Evolutionary conservation across 2,113 vertebrate species (phyloP).

Genomic region (Brachirus orientalis): DNA sequence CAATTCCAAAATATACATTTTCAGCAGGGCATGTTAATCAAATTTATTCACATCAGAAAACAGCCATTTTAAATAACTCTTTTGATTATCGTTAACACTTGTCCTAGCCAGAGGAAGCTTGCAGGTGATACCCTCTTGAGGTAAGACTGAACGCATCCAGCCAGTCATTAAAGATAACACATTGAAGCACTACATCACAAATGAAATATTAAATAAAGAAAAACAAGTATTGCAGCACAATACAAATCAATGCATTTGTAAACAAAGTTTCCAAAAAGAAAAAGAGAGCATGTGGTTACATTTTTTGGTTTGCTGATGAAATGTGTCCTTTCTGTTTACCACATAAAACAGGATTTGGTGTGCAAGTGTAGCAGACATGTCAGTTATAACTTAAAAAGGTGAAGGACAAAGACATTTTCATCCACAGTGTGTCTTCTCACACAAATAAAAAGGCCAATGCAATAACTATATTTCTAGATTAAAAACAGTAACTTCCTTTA

Average conservation of each 20-base stretch:
- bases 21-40: constrained; percentile 76
- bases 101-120: constrained; percentile 73
- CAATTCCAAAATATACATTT: constrained; percentile 82
- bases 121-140: constrained; percentile 56
- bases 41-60: constrained; percentile 67
- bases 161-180: constrained; percentile 29
- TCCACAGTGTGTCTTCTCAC: constrained; percentile 3
- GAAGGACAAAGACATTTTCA: constrained; percentile 17
- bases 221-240: constrained; percentile 51
- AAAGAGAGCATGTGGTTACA: constrained; percentile 54
- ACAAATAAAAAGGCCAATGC: constrained; percentile 28
- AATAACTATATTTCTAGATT: neutral
- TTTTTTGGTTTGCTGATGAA: constrained; percentile 65
- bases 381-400: constrained; percentile 41
- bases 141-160: constrained; percentile 65
- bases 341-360: constrained; percentile 62
- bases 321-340: constrained; percentile 32
- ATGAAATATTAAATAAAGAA: constrained; percentile 69
- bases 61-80: constrained; percentile 57
- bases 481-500: constrained; percentile 14
- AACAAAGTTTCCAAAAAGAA: constrained; percentile 50
- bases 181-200: constrained; percentile 60
- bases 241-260: constrained; percentile 65
- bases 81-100: constrained; percentile 72
- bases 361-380: constrained; percentile 55